Conservation (phyloP, 1,140 invertebrate genomes). For the Archivesica marissinica region DNA sequence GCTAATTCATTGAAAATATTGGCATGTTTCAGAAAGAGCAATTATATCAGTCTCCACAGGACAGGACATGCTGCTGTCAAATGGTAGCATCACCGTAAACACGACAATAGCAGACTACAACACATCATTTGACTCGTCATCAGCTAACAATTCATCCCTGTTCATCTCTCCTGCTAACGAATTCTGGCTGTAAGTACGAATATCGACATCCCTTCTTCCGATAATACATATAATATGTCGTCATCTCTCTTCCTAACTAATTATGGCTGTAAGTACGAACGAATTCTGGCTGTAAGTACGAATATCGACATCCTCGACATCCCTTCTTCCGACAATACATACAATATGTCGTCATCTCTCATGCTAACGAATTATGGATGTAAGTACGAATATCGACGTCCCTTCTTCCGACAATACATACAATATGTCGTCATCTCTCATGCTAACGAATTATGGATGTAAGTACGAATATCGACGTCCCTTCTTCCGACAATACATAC, state of each 20-base stretch:
- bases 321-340: too few species aligned
- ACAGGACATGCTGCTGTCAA: neutral
- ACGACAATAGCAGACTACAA: neutral
- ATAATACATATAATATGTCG: conserved; percentile 6
- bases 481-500: too few species aligned
- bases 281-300: conserved; percentile 57
- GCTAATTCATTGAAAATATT: neutral
- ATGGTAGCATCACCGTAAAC: neutral
- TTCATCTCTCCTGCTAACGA: conserved; percentile 14
- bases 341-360: too few species aligned
- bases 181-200: conserved; percentile 46
- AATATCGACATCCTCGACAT: too few species aligned
- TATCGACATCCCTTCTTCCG: too few species aligned
- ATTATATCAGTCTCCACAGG: neutral
- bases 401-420: too few species aligned
- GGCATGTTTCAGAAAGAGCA: neutral
- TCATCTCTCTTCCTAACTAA: conserved; percentile 27
- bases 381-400: too few species aligned
- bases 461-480: too few species aligned
- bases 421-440: too few species aligned
- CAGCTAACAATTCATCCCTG: neutral
- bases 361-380: too few species aligned
- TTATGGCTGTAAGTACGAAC: conserved; percentile 52
- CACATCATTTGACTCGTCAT: neutral
- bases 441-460: too few species aligned